Percentiles rank a stretch among this genome's conserved stretches.
These are phyloP conservation scores for Cancer borealis DNA, from an alignment of 2,888 invertebrate species.

Conservation along the genomic window DNA sequence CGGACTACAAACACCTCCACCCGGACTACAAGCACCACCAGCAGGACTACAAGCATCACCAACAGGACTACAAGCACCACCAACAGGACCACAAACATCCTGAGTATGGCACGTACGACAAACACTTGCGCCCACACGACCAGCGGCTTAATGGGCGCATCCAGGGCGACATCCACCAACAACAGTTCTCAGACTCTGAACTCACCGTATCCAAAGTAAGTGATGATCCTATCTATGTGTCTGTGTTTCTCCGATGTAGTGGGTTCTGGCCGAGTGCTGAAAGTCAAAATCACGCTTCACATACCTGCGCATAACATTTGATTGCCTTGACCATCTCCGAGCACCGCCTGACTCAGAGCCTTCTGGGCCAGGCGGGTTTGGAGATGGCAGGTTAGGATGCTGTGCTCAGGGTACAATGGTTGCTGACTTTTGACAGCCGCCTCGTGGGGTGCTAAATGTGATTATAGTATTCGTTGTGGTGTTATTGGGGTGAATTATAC, in stretches of 20 bases:
- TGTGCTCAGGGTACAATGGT: neutral
- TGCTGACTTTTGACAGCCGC: neutral
- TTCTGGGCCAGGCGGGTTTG: neutral
- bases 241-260: neutral
- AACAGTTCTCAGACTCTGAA: constrained; percentile 70
- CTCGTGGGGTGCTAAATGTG: constrained; percentile 7
- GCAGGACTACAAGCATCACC: too few relatives aligned
- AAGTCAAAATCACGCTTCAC: neutral
- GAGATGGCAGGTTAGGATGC: neutral
- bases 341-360: neutral
- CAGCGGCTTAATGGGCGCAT: constrained; percentile 60
- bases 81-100: constrained; percentile 13
- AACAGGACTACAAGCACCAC: neutral
- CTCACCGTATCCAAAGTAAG: constrained; percentile 72
- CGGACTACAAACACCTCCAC: constrained; percentile 49
- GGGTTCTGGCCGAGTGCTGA: neutral
- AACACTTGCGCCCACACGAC: constrained; percentile 57
- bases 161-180: constrained; percentile 54
- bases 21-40: neutral
- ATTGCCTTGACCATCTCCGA: neutral
- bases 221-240: neutral
- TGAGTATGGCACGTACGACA: constrained; percentile 64
- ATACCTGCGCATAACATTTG: neutral
- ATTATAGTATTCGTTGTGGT: constrained; percentile 25
- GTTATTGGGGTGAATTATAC: neutral